These are phyloP conservation scores for Drosophila fulvimacula DNA, from an alignment of 2,888 invertebrate genomes.

Conservation along the genomic window DNA sequence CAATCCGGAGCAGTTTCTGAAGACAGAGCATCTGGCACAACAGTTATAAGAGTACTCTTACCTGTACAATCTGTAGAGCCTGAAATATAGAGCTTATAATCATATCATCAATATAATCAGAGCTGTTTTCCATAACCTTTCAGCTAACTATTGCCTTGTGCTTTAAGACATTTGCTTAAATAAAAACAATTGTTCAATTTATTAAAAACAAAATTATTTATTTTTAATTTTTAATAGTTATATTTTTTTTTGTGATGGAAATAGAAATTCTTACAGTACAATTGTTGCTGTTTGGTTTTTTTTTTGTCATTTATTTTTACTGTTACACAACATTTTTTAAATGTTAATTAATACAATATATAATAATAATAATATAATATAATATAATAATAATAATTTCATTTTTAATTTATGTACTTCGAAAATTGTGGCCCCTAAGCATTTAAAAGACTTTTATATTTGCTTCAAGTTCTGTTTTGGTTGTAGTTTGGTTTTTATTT, in stretches of 20 bases:
- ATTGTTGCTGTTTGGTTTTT: constrained; percentile 55
- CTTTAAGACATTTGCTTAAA: too few species aligned
- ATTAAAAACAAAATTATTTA: constrained; percentile 75
- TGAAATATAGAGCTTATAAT: too few species aligned
- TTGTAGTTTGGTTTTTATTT: constrained; percentile 44
- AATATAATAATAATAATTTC: constrained; percentile 66
- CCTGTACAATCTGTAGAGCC: too few species aligned
- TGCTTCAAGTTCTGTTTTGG: constrained; percentile 60
- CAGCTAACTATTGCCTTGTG: too few species aligned
- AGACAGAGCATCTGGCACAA: too few species aligned
- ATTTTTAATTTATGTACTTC: constrained; percentile 75
- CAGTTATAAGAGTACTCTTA: too few species aligned
- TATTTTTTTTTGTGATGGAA: constrained; percentile 61
- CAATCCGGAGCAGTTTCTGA: too few species aligned
- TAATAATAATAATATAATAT: constrained; percentile 67
- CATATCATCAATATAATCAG: too few species aligned
- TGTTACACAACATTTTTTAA: constrained; percentile 78
- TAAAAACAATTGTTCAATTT: constrained; percentile 25
- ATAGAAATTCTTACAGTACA: constrained; percentile 78
- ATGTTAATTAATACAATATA: constrained; percentile 78
- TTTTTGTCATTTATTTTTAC: constrained; percentile 66
- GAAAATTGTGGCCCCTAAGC: constrained; percentile 84
- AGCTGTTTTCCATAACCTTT: too few species aligned
- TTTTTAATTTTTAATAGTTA: constrained; percentile 50
- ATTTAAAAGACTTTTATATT: constrained; percentile 82